Evolutionary conservation across 2,113 vertebrate species (phyloP).

Genomic region (Gnathonemus longibarbis): DNA sequence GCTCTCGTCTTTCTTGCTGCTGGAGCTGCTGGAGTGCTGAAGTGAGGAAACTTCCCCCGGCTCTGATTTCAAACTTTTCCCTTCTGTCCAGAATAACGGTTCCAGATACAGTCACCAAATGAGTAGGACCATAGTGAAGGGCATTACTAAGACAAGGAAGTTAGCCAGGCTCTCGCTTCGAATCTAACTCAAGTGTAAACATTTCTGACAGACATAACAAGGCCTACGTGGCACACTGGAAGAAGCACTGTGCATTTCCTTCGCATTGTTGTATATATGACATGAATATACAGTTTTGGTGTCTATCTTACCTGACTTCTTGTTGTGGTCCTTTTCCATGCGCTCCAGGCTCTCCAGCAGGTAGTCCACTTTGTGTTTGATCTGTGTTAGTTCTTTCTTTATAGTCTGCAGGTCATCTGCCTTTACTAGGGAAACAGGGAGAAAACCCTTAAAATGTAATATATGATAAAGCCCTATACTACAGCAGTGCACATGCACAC

Average conservation of each 20-base stretch:
- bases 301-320: conserved; percentile 52
- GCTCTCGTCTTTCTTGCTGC: conserved; percentile 66
- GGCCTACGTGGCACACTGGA: not conserved
- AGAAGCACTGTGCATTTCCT: not conserved
- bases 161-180: not conserved
- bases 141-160: not conserved
- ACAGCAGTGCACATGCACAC: not conserved
- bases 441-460: not conserved
- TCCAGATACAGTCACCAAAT: not conserved
- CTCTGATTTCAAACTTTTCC: conserved; percentile 63
- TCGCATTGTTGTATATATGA: not conserved
- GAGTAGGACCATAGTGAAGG: not conserved
- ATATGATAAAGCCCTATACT: not conserved
- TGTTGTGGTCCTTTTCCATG: conserved; percentile 79
- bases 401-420: conserved; percentile 76
- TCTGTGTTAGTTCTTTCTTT: conserved; percentile 80
- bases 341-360: conserved; percentile 72
- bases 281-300: not conserved
- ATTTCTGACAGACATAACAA: not conserved
- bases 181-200: not conserved
- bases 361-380: conserved; percentile 84
- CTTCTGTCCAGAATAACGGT: conserved; percentile 35
- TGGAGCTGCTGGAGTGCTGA: conserved; percentile 47
- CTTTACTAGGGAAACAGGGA: conserved; percentile 59
- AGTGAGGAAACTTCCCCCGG: conserved; percentile 55